Conservation (phyloP, 2,888 invertebrate genomes). For the Morpho helenor region DNA sequence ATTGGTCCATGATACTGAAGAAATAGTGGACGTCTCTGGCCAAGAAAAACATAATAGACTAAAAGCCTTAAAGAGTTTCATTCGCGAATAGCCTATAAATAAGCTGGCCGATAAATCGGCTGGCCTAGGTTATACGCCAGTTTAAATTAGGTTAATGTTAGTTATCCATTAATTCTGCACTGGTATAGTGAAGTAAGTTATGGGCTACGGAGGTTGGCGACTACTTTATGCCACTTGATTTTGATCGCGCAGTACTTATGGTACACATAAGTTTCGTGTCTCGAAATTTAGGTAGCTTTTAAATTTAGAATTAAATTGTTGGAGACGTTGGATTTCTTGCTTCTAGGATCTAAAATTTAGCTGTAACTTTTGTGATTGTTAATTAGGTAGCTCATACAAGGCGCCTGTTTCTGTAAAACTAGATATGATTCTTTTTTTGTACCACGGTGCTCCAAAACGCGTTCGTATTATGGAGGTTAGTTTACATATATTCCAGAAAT, state of each 20-base stretch:
- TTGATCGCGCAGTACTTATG: conserved; percentile 30
- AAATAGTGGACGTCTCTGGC: conserved; percentile 8
- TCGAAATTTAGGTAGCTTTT: not conserved
- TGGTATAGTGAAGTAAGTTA: conserved; percentile 46
- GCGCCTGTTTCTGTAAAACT: too few relatives aligned
- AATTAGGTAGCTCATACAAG: too few relatives aligned
- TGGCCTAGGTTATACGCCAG: conserved; percentile 33
- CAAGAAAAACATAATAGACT: conserved; percentile 21
- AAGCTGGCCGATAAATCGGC: conserved; percentile 28
- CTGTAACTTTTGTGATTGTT: too few relatives aligned
- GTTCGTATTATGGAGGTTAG: too few relatives aligned
- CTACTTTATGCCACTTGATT: conserved; percentile 29
- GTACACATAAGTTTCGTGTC: not conserved
- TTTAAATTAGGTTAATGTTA: conserved; percentile 65
- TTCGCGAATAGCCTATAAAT: conserved; percentile 29
- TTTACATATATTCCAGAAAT: too few relatives aligned
- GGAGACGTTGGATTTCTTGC: not conserved
- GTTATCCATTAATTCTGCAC: conserved; percentile 48
- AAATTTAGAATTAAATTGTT: too few relatives aligned
- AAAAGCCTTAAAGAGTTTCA: conserved; percentile 25
- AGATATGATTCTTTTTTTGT: too few relatives aligned
- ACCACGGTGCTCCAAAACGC: too few relatives aligned
- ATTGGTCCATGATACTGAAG: not conserved
- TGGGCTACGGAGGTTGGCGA: conserved; percentile 31
- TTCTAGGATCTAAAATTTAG: not conserved